Conservation (phyloP, 2,888 invertebrate genomes). For the Heteromyza rotundicornis region DNA sequence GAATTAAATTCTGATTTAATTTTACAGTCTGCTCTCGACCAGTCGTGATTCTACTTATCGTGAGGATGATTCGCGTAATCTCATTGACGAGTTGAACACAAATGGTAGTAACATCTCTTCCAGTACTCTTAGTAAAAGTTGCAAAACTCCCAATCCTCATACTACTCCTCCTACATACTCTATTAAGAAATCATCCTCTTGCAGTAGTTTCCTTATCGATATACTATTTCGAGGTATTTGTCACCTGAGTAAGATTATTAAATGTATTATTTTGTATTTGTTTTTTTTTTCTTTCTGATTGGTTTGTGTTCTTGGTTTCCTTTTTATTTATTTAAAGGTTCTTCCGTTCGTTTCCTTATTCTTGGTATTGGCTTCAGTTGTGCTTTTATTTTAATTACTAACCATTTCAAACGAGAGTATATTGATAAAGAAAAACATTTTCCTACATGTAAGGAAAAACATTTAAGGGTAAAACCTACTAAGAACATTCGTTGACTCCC, state of each 20-base stretch:
- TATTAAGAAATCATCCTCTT: conserved; percentile 64
- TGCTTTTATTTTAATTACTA: too few relatives aligned
- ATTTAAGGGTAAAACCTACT: too few relatives aligned
- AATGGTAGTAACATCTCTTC: conserved; percentile 56
- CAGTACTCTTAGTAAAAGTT: conserved; percentile 54
- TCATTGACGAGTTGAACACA: conserved; percentile 60
- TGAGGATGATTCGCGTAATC: conserved; percentile 60
- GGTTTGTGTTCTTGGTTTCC: conserved; percentile 30
- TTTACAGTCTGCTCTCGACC: conserved; percentile 57
- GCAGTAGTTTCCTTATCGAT: conserved; percentile 65
- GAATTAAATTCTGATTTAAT: too few relatives aligned
- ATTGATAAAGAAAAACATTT: too few relatives aligned
- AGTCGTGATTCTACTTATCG: conserved; percentile 63
- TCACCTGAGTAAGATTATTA: conserved; percentile 59
- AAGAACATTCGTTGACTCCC: too few relatives aligned
- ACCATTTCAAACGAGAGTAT: too few relatives aligned
- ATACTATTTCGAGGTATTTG: conserved; percentile 64
- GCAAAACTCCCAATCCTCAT: conserved; percentile 52
- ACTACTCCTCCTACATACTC: conserved; percentile 44
- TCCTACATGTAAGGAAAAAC: too few relatives aligned
- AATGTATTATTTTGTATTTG: conserved; percentile 18
- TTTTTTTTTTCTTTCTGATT: conserved; percentile 18
- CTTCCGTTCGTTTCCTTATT: conserved; percentile 14
- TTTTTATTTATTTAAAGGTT: conserved; percentile 27
- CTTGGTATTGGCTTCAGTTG: conserved; percentile 3